These are phyloP conservation scores for Limnephilus auricula DNA, from an alignment of 2,888 invertebrate genomes.

Conservation along the genomic window DNA sequence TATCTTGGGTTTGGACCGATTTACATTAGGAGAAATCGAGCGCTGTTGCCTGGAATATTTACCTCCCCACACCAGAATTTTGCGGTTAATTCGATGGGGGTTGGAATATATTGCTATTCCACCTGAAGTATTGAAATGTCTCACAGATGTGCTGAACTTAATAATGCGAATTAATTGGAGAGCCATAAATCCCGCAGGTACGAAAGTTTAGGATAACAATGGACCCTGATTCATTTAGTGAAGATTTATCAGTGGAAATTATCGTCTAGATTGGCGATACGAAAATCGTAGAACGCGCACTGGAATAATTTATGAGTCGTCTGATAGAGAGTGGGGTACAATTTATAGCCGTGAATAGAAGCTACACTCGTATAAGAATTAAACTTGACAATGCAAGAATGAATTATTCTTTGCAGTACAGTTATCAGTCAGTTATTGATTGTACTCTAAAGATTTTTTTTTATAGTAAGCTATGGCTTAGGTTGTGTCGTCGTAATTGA, in stretches of 20 bases:
- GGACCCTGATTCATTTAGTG: background rate
- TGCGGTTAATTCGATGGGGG: background rate
- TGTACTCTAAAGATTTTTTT: background rate
- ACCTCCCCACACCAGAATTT: background rate
- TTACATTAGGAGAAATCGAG: background rate
- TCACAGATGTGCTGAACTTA: background rate
- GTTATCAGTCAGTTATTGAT: background rate
- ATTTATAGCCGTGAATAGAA: background rate
- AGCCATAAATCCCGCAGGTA: slow-evolving; percentile 7
- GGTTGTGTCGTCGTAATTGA: too few species aligned
- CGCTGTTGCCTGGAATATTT: background rate
- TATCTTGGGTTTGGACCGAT: background rate
- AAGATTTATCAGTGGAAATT: slow-evolving; percentile 17
- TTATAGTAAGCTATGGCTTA: background rate
- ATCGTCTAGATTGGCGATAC: background rate
- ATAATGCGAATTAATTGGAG: slow-evolving; percentile 19
- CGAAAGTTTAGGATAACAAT: background rate
- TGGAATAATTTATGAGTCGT: background rate
- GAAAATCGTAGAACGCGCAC: background rate
- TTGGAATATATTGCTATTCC: background rate
- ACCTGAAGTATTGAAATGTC: slow-evolving; percentile 11
- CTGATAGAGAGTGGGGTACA: background rate
- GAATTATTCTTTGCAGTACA: background rate
- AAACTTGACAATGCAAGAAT: background rate
- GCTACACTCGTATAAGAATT: background rate